Base-by-base conservation (phyloP, 2,113 vertebrate species). In the Astur gentilis region DNA sequence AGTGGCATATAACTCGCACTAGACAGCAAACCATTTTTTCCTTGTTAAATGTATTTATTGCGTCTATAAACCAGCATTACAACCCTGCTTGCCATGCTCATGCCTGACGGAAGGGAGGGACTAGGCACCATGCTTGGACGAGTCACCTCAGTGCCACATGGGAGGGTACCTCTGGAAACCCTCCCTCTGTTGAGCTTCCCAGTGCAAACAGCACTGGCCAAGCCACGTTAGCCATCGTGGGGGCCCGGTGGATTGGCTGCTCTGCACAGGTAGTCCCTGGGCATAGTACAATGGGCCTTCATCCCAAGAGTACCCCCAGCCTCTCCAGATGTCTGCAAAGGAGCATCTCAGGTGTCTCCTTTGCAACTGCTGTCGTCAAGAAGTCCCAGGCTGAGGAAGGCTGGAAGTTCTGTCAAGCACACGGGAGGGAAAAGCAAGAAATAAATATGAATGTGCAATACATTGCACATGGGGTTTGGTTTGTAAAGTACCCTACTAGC, bases 211-310 rank as follows among this genome's bases (percentile, higher is more conserved):
- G 40, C 71, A 69, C 15, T 4, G 2, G 22, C 11, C 25, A 70
- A 77, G 40, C 8, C 38, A 21, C 1, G 0, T 22, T 3, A 25
- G 25, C 44, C 14, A 17, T 5, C 11, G 2, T 18, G 15, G 21
- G 19, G 10, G 9, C 40, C 2, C 2, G 1, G 29, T 5, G 16
- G 22, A 8, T 11, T 4, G 10, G 5, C 50, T 67, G 31, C 13
- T 40, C 20, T 6, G 42, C 47, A 78, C 27, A 45, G 3, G 6
- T 29, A 4, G 6, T 10, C 29, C 54, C 38, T 85, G 36, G 9
- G 16, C 29, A 16, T 4, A 36, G 13, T 0, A 0, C 5, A 19
- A 16, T 5, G 13, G 7, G 7, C 5, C 32, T 47, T 49, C 50
- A 29, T 67, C 15, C 36, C 0, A 0, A 49, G 18, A 55, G 40